Base-by-base conservation (phyloP, 2,888 invertebrate genomes). In the Trachelus stipa region DNA sequence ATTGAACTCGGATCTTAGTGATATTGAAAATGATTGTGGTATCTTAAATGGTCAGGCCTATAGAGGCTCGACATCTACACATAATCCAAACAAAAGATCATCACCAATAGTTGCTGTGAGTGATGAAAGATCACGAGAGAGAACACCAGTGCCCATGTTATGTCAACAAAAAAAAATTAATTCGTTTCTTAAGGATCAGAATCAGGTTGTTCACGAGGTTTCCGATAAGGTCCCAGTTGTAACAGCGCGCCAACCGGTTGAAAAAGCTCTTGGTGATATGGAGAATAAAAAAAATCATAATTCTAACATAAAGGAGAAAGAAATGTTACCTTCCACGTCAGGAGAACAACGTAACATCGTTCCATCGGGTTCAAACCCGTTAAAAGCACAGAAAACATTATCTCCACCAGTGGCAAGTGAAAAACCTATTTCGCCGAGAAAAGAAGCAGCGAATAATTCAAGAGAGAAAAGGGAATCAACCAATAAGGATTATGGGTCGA, bases 401-500 rank as follows among this genome's bases (percentile, higher is more conserved):
- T 56, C 56, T 56, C 56, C 56, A 56, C 23, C 56, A 23, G 23
- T 56, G 56, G 0, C 9, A 56, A 23, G 9, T 56, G 56, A 56
- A 56, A 23, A 56, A 56, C 23, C 56, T 1, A 56, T 23, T 56
- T 56, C 56, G 9, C 56, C 56, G 23, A 56, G 56, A 33, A 71
- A 33, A 33, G 12, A 69, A 15, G 71, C 31, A 34, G 3, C 31
- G 34, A 31, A 23, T 31, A 71, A 23, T 31, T 71, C 31, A 31
- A 31, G 71, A 12, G 34, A 71, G 1, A 71, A 71, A 11, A 34
- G 31, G 3, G 33, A 71, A 6, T 71, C 31, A 23, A 71, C 2
- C 71, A 73, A 74, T 34, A 73, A 74, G 40, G 34, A 75, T 71
- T 87, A 83, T 78, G 87, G 86, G 69, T 84, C 85, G 15, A 78